A percentile compares a stretch with the other conserved stretches of the same genome.
phyloP scores from a whole-genome alignment of 2,888 invertebrate species.

The Microplitis manilae region DNA sequence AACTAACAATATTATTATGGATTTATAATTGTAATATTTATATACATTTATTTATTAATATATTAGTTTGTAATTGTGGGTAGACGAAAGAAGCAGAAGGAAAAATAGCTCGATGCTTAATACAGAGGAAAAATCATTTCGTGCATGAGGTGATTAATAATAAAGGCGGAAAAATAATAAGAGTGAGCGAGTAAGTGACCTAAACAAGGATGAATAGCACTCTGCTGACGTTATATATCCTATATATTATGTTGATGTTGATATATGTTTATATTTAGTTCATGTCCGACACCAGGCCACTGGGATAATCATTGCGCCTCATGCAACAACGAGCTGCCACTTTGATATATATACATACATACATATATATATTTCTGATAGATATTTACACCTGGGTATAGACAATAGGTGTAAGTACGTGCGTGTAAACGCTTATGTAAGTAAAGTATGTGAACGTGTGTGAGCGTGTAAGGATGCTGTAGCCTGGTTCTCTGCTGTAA shows the following conservation, averaged over 20 bases:
- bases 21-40: constrained; percentile 15
- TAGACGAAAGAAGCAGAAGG: neutral
- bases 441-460: neutral
- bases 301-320: constrained; percentile 25
- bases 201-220: constrained; percentile 21
- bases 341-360: neutral
- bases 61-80: neutral
- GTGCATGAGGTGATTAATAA: constrained; percentile 50
- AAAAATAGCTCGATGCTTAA: constrained; percentile 44
- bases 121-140: constrained; percentile 50
- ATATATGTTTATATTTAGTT: constrained; percentile 19
- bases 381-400: neutral
- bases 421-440: neutral
- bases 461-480: neutral
- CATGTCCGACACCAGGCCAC: neutral
- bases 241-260: constrained; percentile 15
- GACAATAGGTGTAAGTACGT: neutral
- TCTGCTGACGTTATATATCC: neutral
- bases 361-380: constrained; percentile 3
- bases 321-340: constrained; percentile 17
- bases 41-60: constrained; percentile 5
- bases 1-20: constrained; percentile 16
- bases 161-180: constrained; percentile 28
- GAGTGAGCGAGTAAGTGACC: neutral
- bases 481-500: constrained; percentile 9